Base-by-base conservation (phyloP, 2,888 invertebrate species). In the Zeuzera pyrina region DNA sequence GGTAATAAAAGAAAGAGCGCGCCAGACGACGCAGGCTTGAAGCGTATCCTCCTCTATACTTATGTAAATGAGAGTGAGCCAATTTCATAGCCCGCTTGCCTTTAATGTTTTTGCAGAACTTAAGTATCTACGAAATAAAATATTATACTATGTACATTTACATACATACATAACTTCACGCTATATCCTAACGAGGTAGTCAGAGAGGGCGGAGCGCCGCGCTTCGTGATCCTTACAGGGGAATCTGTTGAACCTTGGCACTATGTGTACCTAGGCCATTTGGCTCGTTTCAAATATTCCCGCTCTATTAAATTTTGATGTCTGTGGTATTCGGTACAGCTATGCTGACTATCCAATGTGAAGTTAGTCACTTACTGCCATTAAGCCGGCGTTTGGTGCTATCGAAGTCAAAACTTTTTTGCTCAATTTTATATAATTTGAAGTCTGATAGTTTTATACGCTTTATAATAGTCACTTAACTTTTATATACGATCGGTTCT, bases 301-400 rank as follows among this genome's bases (percentile, higher is more conserved):
- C 33, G 34, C 31, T 25, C 16, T 37, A 31, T 21, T 36, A 34
- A 38, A 41, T 38, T 36, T 29, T 35, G 29, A 8, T 41, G 29
- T 41, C 11, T 38, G 30, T 38, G 37, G 35, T 33, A 41, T 37
- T 38, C 35, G 33, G 19, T 30, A 36, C 36, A 16, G 34, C 30
- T 32, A 29, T 36, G 29, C 28, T 6, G 32, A 36, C 36, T 30
- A 28, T 33, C 31, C 34, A 39, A 36, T 34, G 27, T 36, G 34
- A 39, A 36, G 36, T 39, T 36, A 39, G 41, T 41, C 29, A 29
- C 31, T 23, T 30, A 33, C 30, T 31, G 31, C 37, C 37, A 30
- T 35, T 35, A 33, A 29, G 25, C 36, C 29, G 26, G 35, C 35
- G 36, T 32, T 38, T 32, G 35, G 33, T 34, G 34, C 36, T 33